Base-by-base conservation (phyloP, 2,797 vertebrate species). In the Lemur catta region DNA sequence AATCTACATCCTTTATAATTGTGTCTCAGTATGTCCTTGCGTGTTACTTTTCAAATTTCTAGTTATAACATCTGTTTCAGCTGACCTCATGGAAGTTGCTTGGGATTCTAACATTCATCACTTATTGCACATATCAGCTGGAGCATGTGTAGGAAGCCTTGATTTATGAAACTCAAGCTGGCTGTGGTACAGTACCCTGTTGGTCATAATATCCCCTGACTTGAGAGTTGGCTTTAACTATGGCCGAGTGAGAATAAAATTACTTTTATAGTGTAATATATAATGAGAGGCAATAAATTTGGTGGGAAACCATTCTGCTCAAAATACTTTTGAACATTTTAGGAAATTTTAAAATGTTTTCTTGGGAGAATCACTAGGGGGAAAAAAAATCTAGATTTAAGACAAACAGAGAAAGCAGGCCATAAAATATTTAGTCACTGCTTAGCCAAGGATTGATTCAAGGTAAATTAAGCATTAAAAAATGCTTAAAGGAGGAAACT, bases 351-450 rank as follows among this genome's bases (percentile, higher is more conserved):
- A 46, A 46, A 84, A 15, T 20, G 24, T 87, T 92, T 94, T 30
- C 18, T 91, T 57, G 61, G 48, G 94, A 93, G 63, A 41, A 84
- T 93, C 38, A 67, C 69, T 48, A 15, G 17, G 18, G 30, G 0
- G 1, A 2, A 61, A 59, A 38, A 71, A 35, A 72, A 69, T 79
- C 38, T 91, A 84, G 57, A 91, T 96, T 86, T 82, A 91, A 93
- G 69, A 91, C 50, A 90, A 87, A 52, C 84, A 24, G 22, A 79
- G 48, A 79, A 65, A 48, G n/a, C 2, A 91, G 8, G 20, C 4
- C 88, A 75, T 86, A 88, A 95, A 93, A 92, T 94, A 84, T 84
- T 75, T 93, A 79, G 74, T 35, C 11, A 55, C 24, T 93, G n/a
- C 52, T 93, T 91, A 92, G 52, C 52, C 52, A 86, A 89, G 14